A percentile compares a stretch with the other conserved stretches of the same genome.
phyloP scores from a whole-genome alignment of 2,888 invertebrate species.

The Elysia crispata region DNA sequence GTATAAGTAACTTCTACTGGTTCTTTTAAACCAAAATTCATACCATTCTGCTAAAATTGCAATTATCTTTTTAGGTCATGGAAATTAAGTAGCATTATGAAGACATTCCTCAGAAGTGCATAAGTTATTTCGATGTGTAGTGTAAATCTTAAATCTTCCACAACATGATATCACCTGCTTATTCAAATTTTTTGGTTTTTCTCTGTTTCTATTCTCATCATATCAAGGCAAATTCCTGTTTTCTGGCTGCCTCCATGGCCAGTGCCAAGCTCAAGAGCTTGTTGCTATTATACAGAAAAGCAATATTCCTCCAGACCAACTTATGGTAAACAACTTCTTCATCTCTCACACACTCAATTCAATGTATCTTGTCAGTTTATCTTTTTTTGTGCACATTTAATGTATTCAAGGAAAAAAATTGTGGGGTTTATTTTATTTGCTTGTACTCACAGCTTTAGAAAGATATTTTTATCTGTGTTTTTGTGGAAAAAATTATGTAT shows the following conservation, averaged over 20 bases:
- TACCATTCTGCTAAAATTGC: too few species aligned
- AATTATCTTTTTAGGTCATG: background rate
- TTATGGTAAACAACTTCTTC: constrained; percentile 80
- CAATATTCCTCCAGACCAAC: constrained; percentile 81
- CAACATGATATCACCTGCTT: background rate
- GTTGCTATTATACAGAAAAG: constrained; percentile 67
- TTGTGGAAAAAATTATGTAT: too few species aligned
- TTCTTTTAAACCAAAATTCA: too few species aligned
- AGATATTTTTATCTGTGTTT: too few species aligned
- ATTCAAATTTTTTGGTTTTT: background rate
- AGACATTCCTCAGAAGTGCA: too few species aligned
- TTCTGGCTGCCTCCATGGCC: constrained; percentile 58
- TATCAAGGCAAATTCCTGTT: constrained; percentile 66
- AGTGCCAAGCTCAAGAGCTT: constrained; percentile 59
- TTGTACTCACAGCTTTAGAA: too few species aligned
- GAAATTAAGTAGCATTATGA: too few species aligned
- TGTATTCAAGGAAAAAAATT: too few species aligned
- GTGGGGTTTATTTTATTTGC: too few species aligned
- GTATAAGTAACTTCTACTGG: too few species aligned
- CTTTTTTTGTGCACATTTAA: background rate
- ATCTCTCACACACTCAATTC: background rate
- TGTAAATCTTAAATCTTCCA: too few species aligned
- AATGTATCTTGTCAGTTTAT: background rate
- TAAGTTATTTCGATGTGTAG: too few species aligned
- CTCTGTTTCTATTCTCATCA: constrained; percentile 2